Conservation (phyloP, 2,888 invertebrate genomes). For the Gibbula magus region DNA sequence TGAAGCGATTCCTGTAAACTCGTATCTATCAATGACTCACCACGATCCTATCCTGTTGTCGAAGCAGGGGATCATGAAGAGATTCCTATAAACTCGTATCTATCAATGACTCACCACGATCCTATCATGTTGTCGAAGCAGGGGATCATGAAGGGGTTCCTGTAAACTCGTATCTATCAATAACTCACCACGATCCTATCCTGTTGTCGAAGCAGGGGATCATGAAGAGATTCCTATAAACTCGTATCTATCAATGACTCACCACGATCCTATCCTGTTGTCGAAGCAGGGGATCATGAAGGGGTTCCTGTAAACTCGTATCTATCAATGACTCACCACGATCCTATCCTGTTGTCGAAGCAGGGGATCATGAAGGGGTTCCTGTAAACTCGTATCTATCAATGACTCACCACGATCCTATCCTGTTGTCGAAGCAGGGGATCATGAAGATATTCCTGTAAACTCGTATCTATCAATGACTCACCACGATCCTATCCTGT, state of each 20-base stretch:
- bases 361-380: conserved; percentile 66
- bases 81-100: not conserved
- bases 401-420: conserved; percentile 69
- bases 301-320: conserved; percentile 46
- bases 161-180: not conserved
- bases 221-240: conserved; percentile 48
- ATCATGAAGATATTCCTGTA: conserved; percentile 67
- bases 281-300: conserved; percentile 67
- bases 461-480: conserved; percentile 21
- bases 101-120: conserved; percentile 62
- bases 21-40: no score
- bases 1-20: no score
- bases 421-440: conserved; percentile 63
- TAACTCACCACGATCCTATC: conserved; percentile 69
- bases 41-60: conserved; percentile 51
- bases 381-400: no score
- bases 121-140: conserved; percentile 65
- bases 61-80: conserved; percentile 67
- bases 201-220: conserved; percentile 65
- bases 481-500: conserved; percentile 69
- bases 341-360: conserved; percentile 62
- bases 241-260: conserved; percentile 31
- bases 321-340: conserved; percentile 59
- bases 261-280: conserved; percentile 68
- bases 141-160: conserved; percentile 68